A percentile compares a stretch with the other conserved stretches of the same genome.
Evolutionary conservation across 2,888 invertebrate species (phyloP).

Genomic region (Harpalus rubripes): DNA sequence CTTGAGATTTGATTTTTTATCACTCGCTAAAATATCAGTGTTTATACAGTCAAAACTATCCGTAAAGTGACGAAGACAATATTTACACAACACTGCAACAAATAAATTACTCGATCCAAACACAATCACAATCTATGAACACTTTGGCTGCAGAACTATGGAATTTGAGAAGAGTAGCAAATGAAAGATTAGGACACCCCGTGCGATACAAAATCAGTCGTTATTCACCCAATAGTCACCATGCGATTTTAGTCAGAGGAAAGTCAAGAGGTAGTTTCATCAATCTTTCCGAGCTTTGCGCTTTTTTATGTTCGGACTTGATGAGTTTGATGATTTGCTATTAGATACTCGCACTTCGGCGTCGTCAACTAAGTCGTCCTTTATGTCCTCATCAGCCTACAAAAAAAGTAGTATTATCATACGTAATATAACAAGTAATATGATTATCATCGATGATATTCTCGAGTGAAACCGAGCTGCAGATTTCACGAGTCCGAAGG

Average conservation of each 20-base stretch:
- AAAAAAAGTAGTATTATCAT: slow-evolving; percentile 67
- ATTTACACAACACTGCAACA: slow-evolving; percentile 44
- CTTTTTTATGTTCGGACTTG: slow-evolving; percentile 83
- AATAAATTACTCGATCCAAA: slow-evolving; percentile 21
- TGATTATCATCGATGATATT: too few species aligned
- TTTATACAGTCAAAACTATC: slow-evolving; percentile 23
- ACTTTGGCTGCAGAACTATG: slow-evolving; percentile 13
- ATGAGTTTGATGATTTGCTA: slow-evolving; percentile 74
- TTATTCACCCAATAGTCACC: slow-evolving; percentile 50
- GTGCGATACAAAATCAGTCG: slow-evolving; percentile 58
- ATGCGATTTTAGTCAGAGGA: slow-evolving; percentile 31
- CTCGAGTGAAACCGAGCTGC: too few species aligned
- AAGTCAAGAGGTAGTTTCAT: neutral
- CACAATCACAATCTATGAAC: slow-evolving; percentile 38
- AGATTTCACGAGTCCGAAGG: too few species aligned
- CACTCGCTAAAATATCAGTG: slow-evolving; percentile 45
- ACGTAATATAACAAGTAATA: too few species aligned
- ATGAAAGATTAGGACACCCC: slow-evolving; percentile 35
- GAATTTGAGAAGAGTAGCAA: slow-evolving; percentile 35
- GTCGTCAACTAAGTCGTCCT: slow-evolving; percentile 86
- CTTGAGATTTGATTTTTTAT: slow-evolving; percentile 31
- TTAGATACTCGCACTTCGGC: slow-evolving; percentile 73
- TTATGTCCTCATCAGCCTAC: slow-evolving; percentile 81
- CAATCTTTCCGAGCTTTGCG: slow-evolving; percentile 85
- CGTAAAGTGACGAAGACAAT: neutral